These are phyloP conservation scores for Heliornis fulica DNA, from an alignment of 2,113 vertebrate species.

Conservation along the genomic window DNA sequence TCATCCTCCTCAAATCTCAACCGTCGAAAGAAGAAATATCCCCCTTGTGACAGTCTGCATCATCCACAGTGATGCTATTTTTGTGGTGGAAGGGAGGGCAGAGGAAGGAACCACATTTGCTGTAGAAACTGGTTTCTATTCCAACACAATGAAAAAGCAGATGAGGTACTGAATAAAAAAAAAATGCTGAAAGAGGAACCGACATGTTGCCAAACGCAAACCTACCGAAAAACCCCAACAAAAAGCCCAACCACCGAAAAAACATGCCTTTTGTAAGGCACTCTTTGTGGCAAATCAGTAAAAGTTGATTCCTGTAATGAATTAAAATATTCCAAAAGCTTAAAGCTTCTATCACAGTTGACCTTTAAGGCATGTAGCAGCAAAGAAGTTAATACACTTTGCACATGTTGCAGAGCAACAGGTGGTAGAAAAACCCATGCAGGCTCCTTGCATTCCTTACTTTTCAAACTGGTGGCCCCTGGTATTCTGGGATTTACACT, in stretches of 20 bases:
- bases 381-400: slow-evolving; percentile 92
- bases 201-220: slow-evolving; percentile 48
- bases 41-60: not conserved
- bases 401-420: slow-evolving; percentile 94
- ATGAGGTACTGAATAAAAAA: slow-evolving; percentile 14
- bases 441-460: slow-evolving; percentile 85
- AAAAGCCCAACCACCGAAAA: slow-evolving; percentile 50
- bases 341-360: slow-evolving; percentile 70
- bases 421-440: slow-evolving; percentile 85
- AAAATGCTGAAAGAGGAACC: slow-evolving; percentile 51
- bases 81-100: not conserved
- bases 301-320: slow-evolving; percentile 66
- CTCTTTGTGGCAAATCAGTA: slow-evolving; percentile 47
- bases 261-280: not conserved
- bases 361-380: slow-evolving; percentile 87
- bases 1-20: not conserved
- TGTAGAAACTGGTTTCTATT: slow-evolving; percentile 54
- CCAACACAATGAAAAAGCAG: slow-evolving; percentile 51
- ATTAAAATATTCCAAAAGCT: slow-evolving; percentile 77
- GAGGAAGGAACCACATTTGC: not conserved
- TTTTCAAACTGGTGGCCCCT: slow-evolving; percentile 90
- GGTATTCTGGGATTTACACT: slow-evolving; percentile 92
- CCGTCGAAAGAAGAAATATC: not conserved
- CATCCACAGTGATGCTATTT: not conserved
- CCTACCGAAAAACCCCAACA: slow-evolving; percentile 20